Percentiles rank a stretch among this genome's conserved stretches.
Conservation (phyloP, 2,888 invertebrate genomes). For the Tiphia femorata region DNA sequence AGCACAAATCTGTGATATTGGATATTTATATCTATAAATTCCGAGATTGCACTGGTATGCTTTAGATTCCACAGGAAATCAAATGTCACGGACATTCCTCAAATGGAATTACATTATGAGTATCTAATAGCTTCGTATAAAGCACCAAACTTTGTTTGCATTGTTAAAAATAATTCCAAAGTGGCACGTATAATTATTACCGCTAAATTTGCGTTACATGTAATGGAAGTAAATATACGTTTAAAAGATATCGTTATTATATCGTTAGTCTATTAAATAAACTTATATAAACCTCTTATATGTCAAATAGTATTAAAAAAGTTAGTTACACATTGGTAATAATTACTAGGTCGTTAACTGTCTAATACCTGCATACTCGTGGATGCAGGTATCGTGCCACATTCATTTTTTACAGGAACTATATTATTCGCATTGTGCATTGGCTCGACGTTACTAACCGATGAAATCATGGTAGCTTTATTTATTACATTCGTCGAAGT, state of each 20-base stretch:
- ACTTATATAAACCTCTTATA: background rate
- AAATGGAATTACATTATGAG: no score
- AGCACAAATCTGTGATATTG: no score
- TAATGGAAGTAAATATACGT: no score
- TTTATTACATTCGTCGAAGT: slow-evolving; percentile 32
- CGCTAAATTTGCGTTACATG: no score
- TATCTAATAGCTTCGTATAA: no score
- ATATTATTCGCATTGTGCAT: slow-evolving; percentile 27
- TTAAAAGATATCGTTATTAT: background rate
- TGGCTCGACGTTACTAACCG: slow-evolving; percentile 25
- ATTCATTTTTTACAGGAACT: slow-evolving; percentile 48
- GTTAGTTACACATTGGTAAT: background rate
- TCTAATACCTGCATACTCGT: slow-evolving; percentile 20
- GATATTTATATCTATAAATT: no score
- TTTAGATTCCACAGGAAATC: no score
- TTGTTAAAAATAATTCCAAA: no score
- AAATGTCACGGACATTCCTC: no score
- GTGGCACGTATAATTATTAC: no score
- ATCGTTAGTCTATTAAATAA: background rate
- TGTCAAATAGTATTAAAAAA: background rate
- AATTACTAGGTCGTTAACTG: slow-evolving; percentile 19
- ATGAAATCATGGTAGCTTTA: slow-evolving; percentile 17
- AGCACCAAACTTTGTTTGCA: no score
- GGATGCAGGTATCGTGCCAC: slow-evolving; percentile 27
- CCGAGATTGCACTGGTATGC: no score